These are phyloP conservation scores for Bruchidius siliquastri DNA, from an alignment of 2,888 invertebrate species.

Conservation along the genomic window DNA sequence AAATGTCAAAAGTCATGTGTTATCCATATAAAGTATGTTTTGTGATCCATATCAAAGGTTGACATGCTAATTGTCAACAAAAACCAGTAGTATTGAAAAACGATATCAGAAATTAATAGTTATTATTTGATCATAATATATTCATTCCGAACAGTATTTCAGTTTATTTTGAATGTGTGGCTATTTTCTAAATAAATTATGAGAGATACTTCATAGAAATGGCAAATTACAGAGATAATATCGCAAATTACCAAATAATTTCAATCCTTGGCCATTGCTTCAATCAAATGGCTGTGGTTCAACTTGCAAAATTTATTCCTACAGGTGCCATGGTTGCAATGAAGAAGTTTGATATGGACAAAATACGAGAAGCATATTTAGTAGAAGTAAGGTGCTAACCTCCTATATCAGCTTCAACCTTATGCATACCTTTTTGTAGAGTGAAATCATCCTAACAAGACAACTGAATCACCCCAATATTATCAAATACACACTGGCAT, in stretches of 20 bases:
- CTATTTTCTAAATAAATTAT: not conserved
- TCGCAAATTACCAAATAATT: slow-evolving; percentile 62
- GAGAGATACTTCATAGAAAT: not conserved
- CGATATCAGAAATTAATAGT: too few species aligned
- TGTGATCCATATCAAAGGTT: too few species aligned
- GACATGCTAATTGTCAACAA: too few species aligned
- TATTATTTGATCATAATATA: too few species aligned
- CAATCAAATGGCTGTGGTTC: slow-evolving; percentile 65
- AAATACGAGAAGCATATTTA: slow-evolving; percentile 55
- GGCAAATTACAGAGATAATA: slow-evolving; percentile 49
- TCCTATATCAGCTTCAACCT: not conserved
- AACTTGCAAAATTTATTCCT: slow-evolving; percentile 63
- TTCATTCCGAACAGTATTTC: too few species aligned
- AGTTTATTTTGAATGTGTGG: not conserved
- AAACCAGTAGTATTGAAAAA: too few species aligned
- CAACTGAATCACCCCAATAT: slow-evolving; percentile 78
- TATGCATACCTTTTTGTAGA: slow-evolving; percentile 49
- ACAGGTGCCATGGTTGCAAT: slow-evolving; percentile 65
- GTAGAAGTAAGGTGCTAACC: slow-evolving; percentile 48
- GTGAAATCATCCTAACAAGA: slow-evolving; percentile 73
- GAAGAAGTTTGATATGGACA: slow-evolving; percentile 73
- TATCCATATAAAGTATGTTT: too few species aligned
- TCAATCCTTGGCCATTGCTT: slow-evolving; percentile 66
- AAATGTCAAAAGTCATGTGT: too few species aligned
- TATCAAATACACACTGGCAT: slow-evolving; percentile 68